phyloP scores from a whole-genome alignment of 1,140 invertebrate species.

The Chironomus tepperi region DNA sequence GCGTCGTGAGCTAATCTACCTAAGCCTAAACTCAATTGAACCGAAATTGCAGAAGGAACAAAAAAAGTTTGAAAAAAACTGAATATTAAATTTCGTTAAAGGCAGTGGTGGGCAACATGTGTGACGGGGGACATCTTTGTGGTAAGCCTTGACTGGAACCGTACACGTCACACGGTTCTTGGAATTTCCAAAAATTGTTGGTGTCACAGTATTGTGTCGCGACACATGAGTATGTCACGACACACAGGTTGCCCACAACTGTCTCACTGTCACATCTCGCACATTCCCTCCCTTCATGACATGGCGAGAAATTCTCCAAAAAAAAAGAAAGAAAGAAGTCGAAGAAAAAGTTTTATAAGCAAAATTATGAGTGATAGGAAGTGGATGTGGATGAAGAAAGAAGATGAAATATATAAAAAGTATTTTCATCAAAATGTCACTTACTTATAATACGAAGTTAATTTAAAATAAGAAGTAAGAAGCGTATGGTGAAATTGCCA shows the following conservation, averaged over 20 bases:
- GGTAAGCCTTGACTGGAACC: too few relatives aligned
- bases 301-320: background rate
- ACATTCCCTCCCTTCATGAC: background rate
- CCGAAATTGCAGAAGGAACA: background rate
- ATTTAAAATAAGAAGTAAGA: background rate
- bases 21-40: background rate
- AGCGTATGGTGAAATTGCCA: background rate
- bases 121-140: too few relatives aligned
- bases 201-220: too few relatives aligned
- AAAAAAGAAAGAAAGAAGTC: too few relatives aligned
- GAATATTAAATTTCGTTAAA: slow-evolving; percentile 24
- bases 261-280: background rate
- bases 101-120: too few relatives aligned
- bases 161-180: too few relatives aligned
- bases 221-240: too few relatives aligned
- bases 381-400: background rate
- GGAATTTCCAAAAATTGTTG: too few relatives aligned
- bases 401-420: background rate
- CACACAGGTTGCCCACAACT: too few relatives aligned
- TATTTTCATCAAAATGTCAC: slow-evolving; percentile 22
- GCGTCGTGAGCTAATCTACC: background rate
- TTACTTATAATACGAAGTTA: slow-evolving; percentile 21
- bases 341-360: background rate
- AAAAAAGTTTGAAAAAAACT: slow-evolving; percentile 1
- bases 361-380: slow-evolving; percentile 14